These are phyloP conservation scores for Sciurus carolinensis DNA, from an alignment of 2,797 vertebrate species.

Conservation along the genomic window DNA sequence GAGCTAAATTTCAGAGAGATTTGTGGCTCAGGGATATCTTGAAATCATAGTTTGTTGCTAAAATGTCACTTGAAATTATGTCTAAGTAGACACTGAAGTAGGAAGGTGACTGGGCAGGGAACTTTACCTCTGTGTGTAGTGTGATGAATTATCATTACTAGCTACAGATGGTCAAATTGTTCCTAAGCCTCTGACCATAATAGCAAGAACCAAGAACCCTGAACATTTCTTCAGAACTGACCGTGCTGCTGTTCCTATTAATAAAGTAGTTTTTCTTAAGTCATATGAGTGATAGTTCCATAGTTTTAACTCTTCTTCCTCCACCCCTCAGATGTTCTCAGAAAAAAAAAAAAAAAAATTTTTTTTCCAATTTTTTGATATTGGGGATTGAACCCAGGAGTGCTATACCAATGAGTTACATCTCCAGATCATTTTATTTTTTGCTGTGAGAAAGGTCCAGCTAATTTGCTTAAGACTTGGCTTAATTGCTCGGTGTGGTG, in stretches of 20 bases:
- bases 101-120: constrained; percentile 9
- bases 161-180: not conserved
- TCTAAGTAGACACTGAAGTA: constrained; percentile 3
- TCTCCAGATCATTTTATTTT: no score
- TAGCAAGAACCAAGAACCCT: not conserved
- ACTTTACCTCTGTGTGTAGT: not conserved
- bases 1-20: constrained; percentile 37
- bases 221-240: constrained; percentile 24
- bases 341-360: not conserved
- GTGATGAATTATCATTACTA: not conserved
- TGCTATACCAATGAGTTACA: no score
- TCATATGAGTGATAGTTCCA: not conserved
- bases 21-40: not conserved
- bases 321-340: not conserved
- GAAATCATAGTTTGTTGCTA: constrained; percentile 43
- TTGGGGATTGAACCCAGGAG: no score
- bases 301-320: not conserved
- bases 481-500: no score
- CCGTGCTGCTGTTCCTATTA: not conserved
- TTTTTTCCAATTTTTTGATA: no score
- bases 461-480: no score
- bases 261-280: not conserved
- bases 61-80: constrained; percentile 44
- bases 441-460: no score
- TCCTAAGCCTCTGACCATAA: constrained; percentile 25